These are phyloP conservation scores for Acleris emargana DNA, from an alignment of 2,888 invertebrate species.

Conservation along the genomic window DNA sequence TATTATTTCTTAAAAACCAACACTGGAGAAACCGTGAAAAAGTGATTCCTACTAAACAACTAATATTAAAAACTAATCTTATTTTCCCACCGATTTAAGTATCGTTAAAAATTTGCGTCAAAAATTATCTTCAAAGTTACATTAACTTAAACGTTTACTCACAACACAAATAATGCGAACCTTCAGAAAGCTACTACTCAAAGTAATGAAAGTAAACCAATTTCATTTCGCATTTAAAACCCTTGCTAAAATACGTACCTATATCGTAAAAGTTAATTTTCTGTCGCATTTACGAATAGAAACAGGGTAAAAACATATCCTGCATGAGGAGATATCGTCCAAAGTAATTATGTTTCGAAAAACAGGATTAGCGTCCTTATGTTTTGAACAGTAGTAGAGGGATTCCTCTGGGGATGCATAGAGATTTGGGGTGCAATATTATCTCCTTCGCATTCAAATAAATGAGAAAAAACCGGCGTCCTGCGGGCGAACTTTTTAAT, in stretches of 20 bases:
- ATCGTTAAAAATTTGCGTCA: no score
- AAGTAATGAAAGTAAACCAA: slow-evolving; percentile 35
- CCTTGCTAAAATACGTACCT: slow-evolving; percentile 39
- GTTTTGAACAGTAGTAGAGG: slow-evolving; percentile 40
- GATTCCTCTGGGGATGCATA: slow-evolving; percentile 30
- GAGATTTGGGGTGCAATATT: slow-evolving; percentile 73
- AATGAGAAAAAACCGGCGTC: slow-evolving; percentile 80
- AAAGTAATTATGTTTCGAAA: slow-evolving; percentile 66
- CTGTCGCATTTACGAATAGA: slow-evolving; percentile 63
- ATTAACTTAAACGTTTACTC: no score
- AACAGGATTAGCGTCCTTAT: slow-evolving; percentile 54
- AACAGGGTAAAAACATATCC: slow-evolving; percentile 68
- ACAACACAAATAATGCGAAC: not conserved
- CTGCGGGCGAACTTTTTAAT: slow-evolving; percentile 80
- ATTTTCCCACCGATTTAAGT: no score
- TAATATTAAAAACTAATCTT: no score
- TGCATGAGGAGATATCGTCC: slow-evolving; percentile 73
- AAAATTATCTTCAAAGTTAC: no score
- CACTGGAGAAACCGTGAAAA: no score
- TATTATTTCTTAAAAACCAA: no score
- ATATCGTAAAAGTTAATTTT: slow-evolving; percentile 71
- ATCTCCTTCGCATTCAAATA: slow-evolving; percentile 77
- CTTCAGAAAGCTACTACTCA: slow-evolving; percentile 30
- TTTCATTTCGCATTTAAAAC: slow-evolving; percentile 36
- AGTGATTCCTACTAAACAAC: no score